A percentile compares a stretch with the other conserved stretches of the same genome.
These are phyloP conservation scores for Drosophila parvula DNA, from an alignment of 1,140 invertebrate species.

Conservation along the genomic window DNA sequence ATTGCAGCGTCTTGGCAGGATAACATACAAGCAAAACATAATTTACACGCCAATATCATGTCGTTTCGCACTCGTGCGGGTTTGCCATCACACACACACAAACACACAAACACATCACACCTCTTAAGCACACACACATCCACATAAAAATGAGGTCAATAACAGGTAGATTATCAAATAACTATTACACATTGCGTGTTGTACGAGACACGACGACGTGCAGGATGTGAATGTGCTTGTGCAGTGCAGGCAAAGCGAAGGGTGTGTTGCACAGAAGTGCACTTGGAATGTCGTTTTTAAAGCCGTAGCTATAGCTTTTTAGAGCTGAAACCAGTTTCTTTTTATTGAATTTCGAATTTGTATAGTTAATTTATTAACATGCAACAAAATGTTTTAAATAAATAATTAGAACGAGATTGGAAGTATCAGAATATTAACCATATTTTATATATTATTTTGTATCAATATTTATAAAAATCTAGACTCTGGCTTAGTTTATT, in stretches of 20 bases:
- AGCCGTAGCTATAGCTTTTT: not conserved
- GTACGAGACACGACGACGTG: slow-evolving; percentile 29
- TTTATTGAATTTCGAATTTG: not conserved
- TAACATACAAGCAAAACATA: slow-evolving; percentile 64
- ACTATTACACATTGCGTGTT: slow-evolving; percentile 65
- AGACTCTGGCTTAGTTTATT: not conserved
- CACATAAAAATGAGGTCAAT: slow-evolving; percentile 79
- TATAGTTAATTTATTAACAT: not conserved
- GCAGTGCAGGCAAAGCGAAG: slow-evolving; percentile 3
- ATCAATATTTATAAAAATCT: not conserved
- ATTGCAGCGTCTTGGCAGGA: slow-evolving; percentile 25
- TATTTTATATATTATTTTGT: not conserved
- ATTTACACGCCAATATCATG: slow-evolving; percentile 68
- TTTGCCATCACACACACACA: slow-evolving; percentile 27
- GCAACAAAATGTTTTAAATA: not conserved
- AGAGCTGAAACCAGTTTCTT: too few relatives aligned
- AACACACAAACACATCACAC: slow-evolving; percentile 46
- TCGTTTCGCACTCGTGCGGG: slow-evolving; percentile 40
- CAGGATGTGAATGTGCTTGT: slow-evolving; percentile 22
- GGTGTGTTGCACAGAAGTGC: too few relatives aligned
- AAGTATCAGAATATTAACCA: not conserved
- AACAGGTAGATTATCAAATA: slow-evolving; percentile 83
- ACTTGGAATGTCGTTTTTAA: not conserved
- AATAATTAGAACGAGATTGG: not conserved
- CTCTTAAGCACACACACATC: slow-evolving; percentile 29